Percentiles rank a stretch among this genome's conserved stretches.
phyloP scores from a whole-genome alignment of 2,888 invertebrate genomes.

The Acrocyrtus sp. region DNA sequence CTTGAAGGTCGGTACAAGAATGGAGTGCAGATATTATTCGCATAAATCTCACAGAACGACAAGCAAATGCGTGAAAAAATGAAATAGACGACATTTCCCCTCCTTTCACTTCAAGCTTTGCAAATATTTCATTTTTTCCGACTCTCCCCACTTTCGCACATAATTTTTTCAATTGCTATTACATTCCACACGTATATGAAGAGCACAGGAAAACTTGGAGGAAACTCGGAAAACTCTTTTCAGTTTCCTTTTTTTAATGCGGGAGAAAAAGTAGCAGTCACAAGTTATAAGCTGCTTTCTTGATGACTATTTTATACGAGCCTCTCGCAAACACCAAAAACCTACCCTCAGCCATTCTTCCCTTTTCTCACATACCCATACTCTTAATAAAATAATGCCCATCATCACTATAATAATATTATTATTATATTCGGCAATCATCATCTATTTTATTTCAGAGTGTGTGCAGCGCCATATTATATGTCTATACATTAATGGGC shows the following conservation, averaged over 20 bases:
- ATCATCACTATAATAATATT: constrained; percentile 43
- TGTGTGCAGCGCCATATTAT: neutral
- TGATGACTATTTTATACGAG: constrained; percentile 53
- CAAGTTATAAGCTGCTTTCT: constrained; percentile 37
- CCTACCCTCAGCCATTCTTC: constrained; percentile 1
- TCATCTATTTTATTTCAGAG: constrained; percentile 27
- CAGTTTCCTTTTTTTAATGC: constrained; percentile 8
- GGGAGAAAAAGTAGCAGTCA: constrained; percentile 31
- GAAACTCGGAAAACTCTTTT: no score
- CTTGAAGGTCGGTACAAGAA: constrained; percentile 48
- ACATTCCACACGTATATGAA: neutral
- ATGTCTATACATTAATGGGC: neutral
- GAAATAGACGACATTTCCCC: constrained; percentile 61
- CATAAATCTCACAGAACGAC: constrained; percentile 62
- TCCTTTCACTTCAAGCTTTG: constrained; percentile 54
- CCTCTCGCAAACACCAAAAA: constrained; percentile 6
- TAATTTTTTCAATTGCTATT: constrained; percentile 45
- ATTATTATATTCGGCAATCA: constrained; percentile 34
- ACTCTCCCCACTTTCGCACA: constrained; percentile 37
- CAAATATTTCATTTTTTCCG: constrained; percentile 53
- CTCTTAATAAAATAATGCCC: constrained; percentile 40
- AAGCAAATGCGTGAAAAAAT: constrained; percentile 61
- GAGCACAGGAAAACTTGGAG: neutral
- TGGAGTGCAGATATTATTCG: constrained; percentile 61
- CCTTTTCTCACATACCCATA: constrained; percentile 9